Evolutionary conservation across 2,113 vertebrate genomes (phyloP).

Genomic region (Salvelinus alpinus): DNA sequence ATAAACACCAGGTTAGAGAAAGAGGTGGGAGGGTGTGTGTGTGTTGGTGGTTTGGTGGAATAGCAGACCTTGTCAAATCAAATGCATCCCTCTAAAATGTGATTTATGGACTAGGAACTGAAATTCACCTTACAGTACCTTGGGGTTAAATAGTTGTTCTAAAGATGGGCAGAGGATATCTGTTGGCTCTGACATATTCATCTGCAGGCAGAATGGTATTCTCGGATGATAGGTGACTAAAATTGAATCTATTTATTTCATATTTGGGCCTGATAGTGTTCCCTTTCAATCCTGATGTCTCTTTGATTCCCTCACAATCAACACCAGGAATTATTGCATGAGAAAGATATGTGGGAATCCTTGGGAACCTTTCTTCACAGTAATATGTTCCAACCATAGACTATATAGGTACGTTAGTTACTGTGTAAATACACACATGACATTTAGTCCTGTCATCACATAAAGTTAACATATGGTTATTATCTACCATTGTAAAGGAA

Average conservation of each 20-base stretch:
- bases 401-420: too few relatives aligned
- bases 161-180: not conserved
- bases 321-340: too few relatives aligned
- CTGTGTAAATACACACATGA: too few relatives aligned
- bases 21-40: not conserved
- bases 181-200: not conserved
- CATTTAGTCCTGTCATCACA: not conserved
- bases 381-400: too few relatives aligned
- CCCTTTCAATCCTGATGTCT: not conserved
- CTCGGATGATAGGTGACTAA: not conserved
- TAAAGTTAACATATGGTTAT: not conserved
- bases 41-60: not conserved
- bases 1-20: constrained; percentile 8
- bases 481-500: not conserved
- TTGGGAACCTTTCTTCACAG: too few relatives aligned
- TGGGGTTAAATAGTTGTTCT: not conserved
- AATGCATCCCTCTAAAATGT: not conserved
- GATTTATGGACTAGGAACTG: not conserved
- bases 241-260: not conserved
- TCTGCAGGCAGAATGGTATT: not conserved
- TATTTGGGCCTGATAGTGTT: not conserved
- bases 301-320: too few relatives aligned
- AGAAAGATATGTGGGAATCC: too few relatives aligned
- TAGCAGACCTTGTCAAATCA: not conserved
- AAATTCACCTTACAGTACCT: not conserved